Percentiles rank a stretch among this genome's conserved stretches.
phyloP scores from a whole-genome alignment of 2,888 invertebrate species.

The Julus scandinavius region DNA sequence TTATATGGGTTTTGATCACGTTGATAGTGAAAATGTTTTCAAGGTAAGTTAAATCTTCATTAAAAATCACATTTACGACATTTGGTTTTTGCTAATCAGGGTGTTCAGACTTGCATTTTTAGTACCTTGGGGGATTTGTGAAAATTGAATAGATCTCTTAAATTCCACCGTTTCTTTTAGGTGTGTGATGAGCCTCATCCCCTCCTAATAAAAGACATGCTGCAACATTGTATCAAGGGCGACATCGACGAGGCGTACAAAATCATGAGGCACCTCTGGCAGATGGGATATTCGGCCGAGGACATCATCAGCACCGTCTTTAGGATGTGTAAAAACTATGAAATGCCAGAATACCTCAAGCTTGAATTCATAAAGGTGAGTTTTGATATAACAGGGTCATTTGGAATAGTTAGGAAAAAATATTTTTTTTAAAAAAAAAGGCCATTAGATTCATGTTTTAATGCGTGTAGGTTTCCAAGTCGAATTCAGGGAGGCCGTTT shows the following conservation, averaged over 20 bases:
- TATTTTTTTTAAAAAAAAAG: no score
- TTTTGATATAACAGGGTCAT: no score
- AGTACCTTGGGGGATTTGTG: no score
- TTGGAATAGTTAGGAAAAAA: no score
- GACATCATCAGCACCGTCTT: slow-evolving; percentile 96
- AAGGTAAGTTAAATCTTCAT: slow-evolving; percentile 70
- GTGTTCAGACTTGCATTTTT: no score
- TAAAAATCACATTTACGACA: no score
- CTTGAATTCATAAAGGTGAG: slow-evolving; percentile 82
- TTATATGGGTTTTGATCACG: slow-evolving; percentile 88
- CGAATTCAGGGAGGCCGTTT: not conserved
- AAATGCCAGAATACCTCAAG: slow-evolving; percentile 82
- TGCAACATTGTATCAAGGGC: slow-evolving; percentile 81
- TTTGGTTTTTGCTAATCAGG: no score
- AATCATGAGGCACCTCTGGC: slow-evolving; percentile 89
- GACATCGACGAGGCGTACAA: slow-evolving; percentile 88
- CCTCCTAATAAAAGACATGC: slow-evolving; percentile 88
- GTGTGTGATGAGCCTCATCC: slow-evolving; percentile 99
- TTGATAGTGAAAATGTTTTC: slow-evolving; percentile 95
- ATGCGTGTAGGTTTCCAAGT: not conserved
- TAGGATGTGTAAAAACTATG: slow-evolving; percentile 88
- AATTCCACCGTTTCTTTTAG: slow-evolving; percentile 62
- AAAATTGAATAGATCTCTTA: no score
- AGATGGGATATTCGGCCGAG: slow-evolving; percentile 94
- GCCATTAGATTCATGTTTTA: no score